Conservation (phyloP, 1,140 invertebrate species). For the Drosophila elegans region DNA sequence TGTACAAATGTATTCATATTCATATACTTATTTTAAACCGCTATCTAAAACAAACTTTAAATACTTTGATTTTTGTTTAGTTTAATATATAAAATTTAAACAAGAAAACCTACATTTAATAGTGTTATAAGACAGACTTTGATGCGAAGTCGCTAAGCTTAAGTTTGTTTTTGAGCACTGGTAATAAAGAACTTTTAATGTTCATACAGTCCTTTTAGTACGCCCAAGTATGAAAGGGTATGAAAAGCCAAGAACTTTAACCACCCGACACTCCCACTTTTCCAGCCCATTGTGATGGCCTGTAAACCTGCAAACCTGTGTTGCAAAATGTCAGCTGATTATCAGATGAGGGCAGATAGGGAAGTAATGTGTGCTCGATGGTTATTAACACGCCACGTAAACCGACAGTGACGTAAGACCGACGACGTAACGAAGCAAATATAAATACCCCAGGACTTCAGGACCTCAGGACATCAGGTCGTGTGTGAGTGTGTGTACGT, state of each 20-base stretch:
- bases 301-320: constrained; percentile 31
- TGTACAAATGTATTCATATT: too few relatives aligned
- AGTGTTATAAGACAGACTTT: too few relatives aligned
- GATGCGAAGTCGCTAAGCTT: too few relatives aligned
- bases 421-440: constrained; percentile 48
- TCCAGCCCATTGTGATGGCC: neutral
- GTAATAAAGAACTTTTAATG: neutral
- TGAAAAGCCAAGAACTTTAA: neutral
- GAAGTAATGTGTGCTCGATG: constrained; percentile 22
- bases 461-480: neutral
- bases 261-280: neutral
- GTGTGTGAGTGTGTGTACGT: constrained; percentile 16
- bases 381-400: constrained; percentile 59
- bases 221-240: neutral
- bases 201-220: neutral
- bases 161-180: neutral
- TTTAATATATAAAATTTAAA: too few relatives aligned
- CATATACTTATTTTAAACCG: too few relatives aligned
- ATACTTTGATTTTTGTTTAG: too few relatives aligned
- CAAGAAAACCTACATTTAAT: too few relatives aligned
- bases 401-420: constrained; percentile 49
- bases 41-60: too few relatives aligned
- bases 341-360: constrained; percentile 5
- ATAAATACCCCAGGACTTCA: constrained; percentile 10
- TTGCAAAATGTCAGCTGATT: constrained; percentile 41